Base-by-base conservation (phyloP, 2,113 vertebrate genomes). In the Cavia porcellus region DNA sequence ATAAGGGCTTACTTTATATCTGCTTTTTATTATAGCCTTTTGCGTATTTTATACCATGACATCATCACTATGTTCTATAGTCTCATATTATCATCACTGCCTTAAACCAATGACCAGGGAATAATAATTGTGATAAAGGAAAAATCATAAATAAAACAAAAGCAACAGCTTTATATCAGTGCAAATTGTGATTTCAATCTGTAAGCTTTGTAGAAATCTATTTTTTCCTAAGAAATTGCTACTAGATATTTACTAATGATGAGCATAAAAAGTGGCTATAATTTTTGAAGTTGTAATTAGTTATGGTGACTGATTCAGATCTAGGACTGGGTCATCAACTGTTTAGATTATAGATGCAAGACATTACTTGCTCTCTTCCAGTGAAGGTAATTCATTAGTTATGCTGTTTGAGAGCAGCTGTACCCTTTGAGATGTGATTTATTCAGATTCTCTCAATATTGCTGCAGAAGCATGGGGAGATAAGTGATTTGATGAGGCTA, bases 331-430 rank as follows among this genome's bases (percentile, higher is more conserved):
- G 81, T 93, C 92, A 85, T 98, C 98, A 98, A 62, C 97, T 98
- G 95, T 83, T 97, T 0, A 0, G 72, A 98, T 98, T 98, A 96
- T 4, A 0, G 98, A 98, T 95, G 89, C 96, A 94, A 98, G 95
- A 92, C 97, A 97, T 97, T 91, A 90, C 96, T 98, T 93, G 95
- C 87, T 87, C 96, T 95, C 97, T 97, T 94, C 85, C 88, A 96
- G 96, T 98, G 98, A 97, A 96, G 97, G 92, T 96, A 98, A 98
- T 98, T 99, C 98, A 98, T 99, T 98, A 98, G 98, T 97, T 98
- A 98, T 98, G 98, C 98, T 98, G 94, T 97, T 97, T 52, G 96
- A 97, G 96, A 99, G 98, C 98, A 98, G 98, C 98, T 98, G 98
- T 97, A 97, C 90, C 93, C 97, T 98, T 98, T 92, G 97, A 95